Conservation (phyloP, 2,888 invertebrate species). For the Eristalis pertinax region DNA sequence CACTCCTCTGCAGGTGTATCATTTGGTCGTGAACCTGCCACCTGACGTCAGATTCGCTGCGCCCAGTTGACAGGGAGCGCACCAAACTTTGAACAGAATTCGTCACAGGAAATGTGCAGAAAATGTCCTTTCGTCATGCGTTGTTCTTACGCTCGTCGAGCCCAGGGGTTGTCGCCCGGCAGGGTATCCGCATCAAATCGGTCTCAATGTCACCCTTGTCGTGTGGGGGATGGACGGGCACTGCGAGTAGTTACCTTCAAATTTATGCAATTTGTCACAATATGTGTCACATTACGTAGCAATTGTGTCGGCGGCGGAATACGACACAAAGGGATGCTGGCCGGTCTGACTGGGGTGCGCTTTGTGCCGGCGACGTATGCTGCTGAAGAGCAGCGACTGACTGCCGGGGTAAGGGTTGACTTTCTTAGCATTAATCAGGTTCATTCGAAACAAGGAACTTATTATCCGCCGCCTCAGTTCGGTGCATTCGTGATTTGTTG, state of each 20-base stretch:
- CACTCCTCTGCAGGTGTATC: constrained; percentile 80
- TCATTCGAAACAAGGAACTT: constrained; percentile 63
- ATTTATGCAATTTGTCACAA: constrained; percentile 81
- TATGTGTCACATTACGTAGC: constrained; percentile 82
- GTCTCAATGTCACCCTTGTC: constrained; percentile 38
- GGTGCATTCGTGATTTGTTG: constrained; percentile 55
- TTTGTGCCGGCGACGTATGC: constrained; percentile 11
- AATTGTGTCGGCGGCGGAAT: constrained; percentile 76
- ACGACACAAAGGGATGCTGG: constrained; percentile 32
- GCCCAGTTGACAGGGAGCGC: constrained; percentile 79
- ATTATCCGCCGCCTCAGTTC: constrained; percentile 38
- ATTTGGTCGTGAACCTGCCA: constrained; percentile 49
- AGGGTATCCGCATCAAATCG: constrained; percentile 25
- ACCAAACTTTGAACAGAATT: constrained; percentile 62
- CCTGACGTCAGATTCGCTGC: constrained; percentile 77
- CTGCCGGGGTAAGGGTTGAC: constrained; percentile 4
- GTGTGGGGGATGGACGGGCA: constrained; percentile 1
- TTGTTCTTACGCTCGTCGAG: constrained; percentile 77
- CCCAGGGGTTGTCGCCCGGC: constrained; percentile 54
- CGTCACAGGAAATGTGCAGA: constrained; percentile 77
- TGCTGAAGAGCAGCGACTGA: neutral
- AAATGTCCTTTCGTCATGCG: constrained; percentile 80
- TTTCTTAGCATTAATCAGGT: constrained; percentile 71
- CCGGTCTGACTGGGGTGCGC: constrained; percentile 36
- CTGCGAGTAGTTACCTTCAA: constrained; percentile 49